Evolutionary conservation across 2,888 invertebrate species (phyloP), one percentile per base, ranked within the genome.

Genomic region (Zaprionus obscuricornis): DNA sequence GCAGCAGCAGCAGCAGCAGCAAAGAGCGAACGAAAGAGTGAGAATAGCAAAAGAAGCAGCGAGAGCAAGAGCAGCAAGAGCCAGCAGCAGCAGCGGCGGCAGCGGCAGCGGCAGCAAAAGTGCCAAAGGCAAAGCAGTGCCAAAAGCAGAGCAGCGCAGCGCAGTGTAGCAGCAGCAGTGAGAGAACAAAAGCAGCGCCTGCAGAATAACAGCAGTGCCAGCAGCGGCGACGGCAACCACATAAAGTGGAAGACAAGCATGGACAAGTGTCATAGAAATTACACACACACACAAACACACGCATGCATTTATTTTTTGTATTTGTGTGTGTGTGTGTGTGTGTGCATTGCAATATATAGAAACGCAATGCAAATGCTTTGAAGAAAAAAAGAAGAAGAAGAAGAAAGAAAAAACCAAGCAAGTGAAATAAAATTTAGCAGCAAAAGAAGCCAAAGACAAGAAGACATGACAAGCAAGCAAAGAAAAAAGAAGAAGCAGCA

Each of bases 201-300:
- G 34, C 7, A 16, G 14, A 16, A 17, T 34, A 16, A 34, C 17
- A 27, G 47, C 24, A 47, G 22, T 40, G 29, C 16, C 55, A 45
- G 31, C 11, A 27, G 4, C 57, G 47, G 47, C 51, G 55, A 50
- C 57, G 60, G 54, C 60, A 52, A 78, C 75, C 78, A 66, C 85
- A 85, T 83, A 82, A 78, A 78, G 78, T 85, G 78, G 78, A 85
- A 78, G 85, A 85, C 78, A 85, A 78, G 78, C 85, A 60, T 70
- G 83, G 83, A 78, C 85, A 78, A 78, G 78, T 85, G 85, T 70
- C 85, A 78, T 78, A 78, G 78, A 78, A 85, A 82, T 67, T 65
- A 67, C 73, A 50, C n/a, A n/a, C n/a, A n/a, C n/a, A n/a, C n/a
- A n/a, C n/a, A n/a, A n/a, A n/a, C n/a, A n/a, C n/a, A n/a, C n/a